Evolutionary conservation across 2,888 invertebrate genomes (phyloP).

Genomic region (Pomacea canaliculata): DNA sequence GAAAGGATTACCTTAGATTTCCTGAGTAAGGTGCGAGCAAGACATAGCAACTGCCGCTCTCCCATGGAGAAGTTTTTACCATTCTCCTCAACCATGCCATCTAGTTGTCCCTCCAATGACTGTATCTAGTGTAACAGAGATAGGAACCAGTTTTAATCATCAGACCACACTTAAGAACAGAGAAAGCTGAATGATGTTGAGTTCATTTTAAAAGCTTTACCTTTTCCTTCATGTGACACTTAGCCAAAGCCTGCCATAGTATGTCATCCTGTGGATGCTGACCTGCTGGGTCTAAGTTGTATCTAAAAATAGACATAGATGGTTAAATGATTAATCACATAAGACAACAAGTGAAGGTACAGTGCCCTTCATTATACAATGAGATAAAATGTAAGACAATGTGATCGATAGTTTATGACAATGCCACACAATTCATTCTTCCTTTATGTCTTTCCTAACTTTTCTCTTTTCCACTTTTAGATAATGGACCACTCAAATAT

Average conservation of each 20-base stretch:
- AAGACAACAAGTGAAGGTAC: too few relatives aligned
- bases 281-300: slow-evolving; percentile 69
- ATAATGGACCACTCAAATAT: too few relatives aligned
- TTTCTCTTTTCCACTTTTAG: too few relatives aligned
- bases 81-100: slow-evolving; percentile 36
- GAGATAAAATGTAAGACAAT: too few relatives aligned
- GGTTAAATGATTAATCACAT: too few relatives aligned
- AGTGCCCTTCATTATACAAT: too few relatives aligned
- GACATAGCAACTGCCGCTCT: slow-evolving; percentile 35
- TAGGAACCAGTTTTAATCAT: neutral
- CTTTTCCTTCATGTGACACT: slow-evolving; percentile 68
- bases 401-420: too few relatives aligned
- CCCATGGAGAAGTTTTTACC: slow-evolving; percentile 39
- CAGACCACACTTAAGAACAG: neutral
- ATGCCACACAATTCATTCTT: too few relatives aligned
- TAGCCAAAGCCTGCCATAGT: slow-evolving; percentile 67
- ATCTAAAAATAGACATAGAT: slow-evolving; percentile 44
- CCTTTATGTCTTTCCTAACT: too few relatives aligned
- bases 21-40: slow-evolving; percentile 34
- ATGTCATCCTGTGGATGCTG: slow-evolving; percentile 56
- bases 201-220: slow-evolving; percentile 48
- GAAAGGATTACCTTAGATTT: slow-evolving; percentile 30
- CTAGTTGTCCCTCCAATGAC: slow-evolving; percentile 32
- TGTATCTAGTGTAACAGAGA: slow-evolving; percentile 22
- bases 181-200: neutral